Conservation (phyloP, 2,888 invertebrate genomes). For the Phragmatobia fuliginosa region DNA sequence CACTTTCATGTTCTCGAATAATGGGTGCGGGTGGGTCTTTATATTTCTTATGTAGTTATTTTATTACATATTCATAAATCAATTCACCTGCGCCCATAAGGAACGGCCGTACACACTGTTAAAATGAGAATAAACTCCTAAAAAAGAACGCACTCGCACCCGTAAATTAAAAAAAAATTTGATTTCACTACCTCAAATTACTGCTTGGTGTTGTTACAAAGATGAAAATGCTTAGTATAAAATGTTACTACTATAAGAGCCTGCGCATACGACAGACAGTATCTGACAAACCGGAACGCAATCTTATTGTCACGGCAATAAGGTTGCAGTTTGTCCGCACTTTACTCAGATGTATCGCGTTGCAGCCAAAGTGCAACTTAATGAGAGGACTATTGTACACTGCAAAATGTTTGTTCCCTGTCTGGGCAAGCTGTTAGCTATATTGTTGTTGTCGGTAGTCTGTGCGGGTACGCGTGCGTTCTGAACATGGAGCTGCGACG, state of each 20-base stretch:
- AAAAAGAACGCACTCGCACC: constrained; percentile 68
- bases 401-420: too few relatives aligned
- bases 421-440: background rate
- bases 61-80: constrained; percentile 11
- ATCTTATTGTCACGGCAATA: background rate
- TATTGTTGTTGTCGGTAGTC: constrained; percentile 50
- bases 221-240: background rate
- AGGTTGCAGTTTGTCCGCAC: background rate
- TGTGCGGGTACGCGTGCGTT: constrained; percentile 78
- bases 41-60: constrained; percentile 11
- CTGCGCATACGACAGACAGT: background rate
- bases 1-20: constrained; percentile 40
- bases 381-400: background rate
- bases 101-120: constrained; percentile 54
- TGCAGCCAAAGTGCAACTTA: background rate
- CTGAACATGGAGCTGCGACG: constrained; percentile 77
- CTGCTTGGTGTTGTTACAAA: background rate
- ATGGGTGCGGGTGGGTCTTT: constrained; percentile 68
- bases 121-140: constrained; percentile 12
- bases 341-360: background rate
- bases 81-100: constrained; percentile 69
- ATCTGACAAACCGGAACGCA: background rate
- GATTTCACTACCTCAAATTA: background rate
- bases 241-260: background rate
- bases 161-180: constrained; percentile 28